These are phyloP conservation scores for Larimichthys crocea DNA, from an alignment of 2,113 vertebrate genomes.

Conservation along the genomic window DNA sequence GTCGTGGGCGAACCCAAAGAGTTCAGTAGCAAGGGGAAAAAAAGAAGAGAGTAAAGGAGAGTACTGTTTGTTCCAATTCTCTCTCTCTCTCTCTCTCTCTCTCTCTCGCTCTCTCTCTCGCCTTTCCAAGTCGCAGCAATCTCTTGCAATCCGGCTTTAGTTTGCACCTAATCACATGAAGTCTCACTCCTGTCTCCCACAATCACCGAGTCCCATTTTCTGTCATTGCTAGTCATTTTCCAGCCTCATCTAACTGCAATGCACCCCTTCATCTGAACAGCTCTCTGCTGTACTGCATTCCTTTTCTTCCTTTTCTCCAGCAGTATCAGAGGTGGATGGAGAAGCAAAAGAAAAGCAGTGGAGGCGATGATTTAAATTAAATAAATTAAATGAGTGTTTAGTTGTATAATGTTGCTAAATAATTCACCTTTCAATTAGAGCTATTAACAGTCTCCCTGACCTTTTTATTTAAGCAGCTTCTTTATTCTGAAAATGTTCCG, in stretches of 20 bases:
- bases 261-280: constrained; percentile 43
- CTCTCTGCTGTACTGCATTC: constrained; percentile 31
- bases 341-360: background rate
- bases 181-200: constrained; percentile 69
- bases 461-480: constrained; percentile 21
- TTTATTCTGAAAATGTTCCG: constrained; percentile 63
- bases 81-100: constrained; percentile 43
- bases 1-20: constrained; percentile 52
- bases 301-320: constrained; percentile 33
- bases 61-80: constrained; percentile 68
- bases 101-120: constrained; percentile 45
- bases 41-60: constrained; percentile 34
- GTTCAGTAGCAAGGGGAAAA: constrained; percentile 28
- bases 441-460: background rate
- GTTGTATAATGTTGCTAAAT: constrained; percentile 34
- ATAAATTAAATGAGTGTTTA: background rate
- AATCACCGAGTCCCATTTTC: constrained; percentile 75
- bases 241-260: constrained; percentile 65
- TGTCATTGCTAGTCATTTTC: constrained; percentile 75
- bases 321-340: constrained; percentile 18
- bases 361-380: constrained; percentile 36
- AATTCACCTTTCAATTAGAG: constrained; percentile 9
- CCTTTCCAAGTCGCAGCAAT: constrained; percentile 66
- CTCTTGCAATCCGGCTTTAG: constrained; percentile 65
- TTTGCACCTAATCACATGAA: constrained; percentile 74